A percentile compares a stretch with the other conserved stretches of the same genome.
Conservation (phyloP, 1,140 invertebrate genomes). For the Melitaea cinxia region DNA sequence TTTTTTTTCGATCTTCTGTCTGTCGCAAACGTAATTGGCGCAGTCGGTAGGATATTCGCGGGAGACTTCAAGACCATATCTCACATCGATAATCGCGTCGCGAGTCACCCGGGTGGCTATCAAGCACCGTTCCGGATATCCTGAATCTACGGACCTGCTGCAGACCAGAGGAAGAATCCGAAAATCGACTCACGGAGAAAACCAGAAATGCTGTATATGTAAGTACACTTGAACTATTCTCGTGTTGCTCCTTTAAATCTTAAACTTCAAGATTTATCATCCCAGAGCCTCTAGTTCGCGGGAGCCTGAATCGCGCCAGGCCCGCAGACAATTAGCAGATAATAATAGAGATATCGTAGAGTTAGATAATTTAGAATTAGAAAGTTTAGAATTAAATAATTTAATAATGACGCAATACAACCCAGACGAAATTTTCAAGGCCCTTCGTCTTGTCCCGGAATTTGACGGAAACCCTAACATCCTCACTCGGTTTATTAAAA, state of each 20-base stretch:
- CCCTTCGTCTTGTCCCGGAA: too few species aligned
- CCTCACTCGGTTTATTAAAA: too few species aligned
- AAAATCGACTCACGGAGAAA: constrained; percentile 4
- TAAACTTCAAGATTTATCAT: background rate
- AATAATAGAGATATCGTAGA: background rate
- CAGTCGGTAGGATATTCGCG: too few species aligned
- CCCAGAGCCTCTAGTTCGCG: background rate
- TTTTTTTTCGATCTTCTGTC: too few species aligned
- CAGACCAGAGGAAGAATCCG: too few species aligned
- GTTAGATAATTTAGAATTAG: background rate
- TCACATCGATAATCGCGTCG: constrained; percentile 8
- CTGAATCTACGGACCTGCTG: constrained; percentile 7
- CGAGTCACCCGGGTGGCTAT: constrained; percentile 1
- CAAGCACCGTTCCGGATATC: constrained; percentile 8
- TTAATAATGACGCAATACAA: too few species aligned
- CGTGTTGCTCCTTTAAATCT: background rate
- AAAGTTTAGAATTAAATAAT: background rate
- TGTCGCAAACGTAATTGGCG: too few species aligned
- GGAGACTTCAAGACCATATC: background rate
- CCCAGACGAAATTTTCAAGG: too few species aligned
- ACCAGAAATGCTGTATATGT: constrained; percentile 3
- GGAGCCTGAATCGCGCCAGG: background rate
- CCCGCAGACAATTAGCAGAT: background rate
- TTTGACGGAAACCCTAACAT: too few species aligned
- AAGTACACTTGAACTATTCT: background rate